Evolutionary conservation across 2,113 vertebrate genomes (phyloP), one percentile per base, ranked within the genome.

Genomic region (Paramisgurnus dabryanus): DNA sequence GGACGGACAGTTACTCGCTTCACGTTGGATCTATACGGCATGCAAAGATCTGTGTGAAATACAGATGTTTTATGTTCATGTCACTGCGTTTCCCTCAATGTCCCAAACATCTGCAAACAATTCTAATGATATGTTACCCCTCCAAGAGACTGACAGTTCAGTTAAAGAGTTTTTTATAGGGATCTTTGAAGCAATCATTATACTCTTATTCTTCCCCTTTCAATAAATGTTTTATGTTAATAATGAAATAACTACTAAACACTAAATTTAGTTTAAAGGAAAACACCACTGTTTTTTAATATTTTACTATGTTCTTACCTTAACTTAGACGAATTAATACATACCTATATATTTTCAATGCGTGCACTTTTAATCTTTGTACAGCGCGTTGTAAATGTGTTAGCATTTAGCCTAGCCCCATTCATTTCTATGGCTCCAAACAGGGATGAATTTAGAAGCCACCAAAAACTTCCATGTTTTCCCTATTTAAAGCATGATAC

Each of bases 41-140:
- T 64, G n/a, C 41, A 15, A 43, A 17, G 67, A 66, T 71, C 27
- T 17, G 80, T 57, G 64, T 49, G 27, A 34, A 63, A 75, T 75
- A 74, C 22, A 27, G 12, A 43, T 75, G 55, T 40, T 47, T 63
- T 27, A 43, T 40, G 6, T 40, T 43, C 70, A 64, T 18, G 60
- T 39, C 58, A 71, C 47, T 58, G 60, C 18, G 60, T 70, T 70
- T 39, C 34, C 9, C 7, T 70, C 4, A 65, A 7, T 43, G 68
- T 73, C 41, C 43, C 63, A 47, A 22, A 69, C 2, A n/a, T 41
- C n/a, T 41, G 40, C 18, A 22, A 50, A 65, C 17, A 1, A 22
- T 39, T 41, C 17, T 57, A 70, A 70, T 41, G 39, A 78, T 55
- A 47, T 67, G 39, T 55, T 67, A 12, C 12, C 10, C 17, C 34